Base-by-base conservation (phyloP, 2,797 vertebrate species). In the Anguilla anguilla region DNA sequence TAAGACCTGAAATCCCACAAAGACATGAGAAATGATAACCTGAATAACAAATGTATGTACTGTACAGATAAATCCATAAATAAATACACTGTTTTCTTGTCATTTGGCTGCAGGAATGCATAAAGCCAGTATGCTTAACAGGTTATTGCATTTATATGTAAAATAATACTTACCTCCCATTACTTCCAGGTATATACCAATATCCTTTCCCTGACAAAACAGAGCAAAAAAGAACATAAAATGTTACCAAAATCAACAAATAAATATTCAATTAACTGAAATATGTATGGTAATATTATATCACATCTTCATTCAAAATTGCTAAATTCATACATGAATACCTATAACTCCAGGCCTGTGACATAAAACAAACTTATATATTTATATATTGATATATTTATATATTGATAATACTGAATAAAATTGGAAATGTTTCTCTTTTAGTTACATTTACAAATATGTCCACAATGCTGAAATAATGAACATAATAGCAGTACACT, bases 201-300 rank as follows among this genome's bases (percentile, higher is more conserved):
- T 83, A 28, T 87, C 82, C 84, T 87, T 55, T 35, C 17, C 82
- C 87, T 87, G 49, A 84, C 35, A 84, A 87, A 67, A 83, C 17
- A 31, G 31, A 87, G 81, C 53, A 83, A 87, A 13, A 84, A 31
- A 4, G 15, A 82, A 1, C 43, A 82, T 82, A 82, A 82, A 51
- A 49, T 6, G n/a, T 82, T 82, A 51, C 19, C 22, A 82, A 43
- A 77, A 77, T 43, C 7, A 9, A 28, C 64, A n/a, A 69, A 61
- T 57, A 10, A 69, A n/a, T 28, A 4, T 74, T 74, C 31, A 74
- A 72, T 43, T 3, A 19, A 82, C 79, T n/a, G 25, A 82, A n/a
- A 51, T 82, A 49, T 51, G 22, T 51, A 9, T 82, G 22, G 1
- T 9, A 51, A 51, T 49, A 43, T 35, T 69, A 77, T 17, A 72